Conservation (phyloP, 2,113 vertebrate genomes). For the Nestor notabilis region DNA sequence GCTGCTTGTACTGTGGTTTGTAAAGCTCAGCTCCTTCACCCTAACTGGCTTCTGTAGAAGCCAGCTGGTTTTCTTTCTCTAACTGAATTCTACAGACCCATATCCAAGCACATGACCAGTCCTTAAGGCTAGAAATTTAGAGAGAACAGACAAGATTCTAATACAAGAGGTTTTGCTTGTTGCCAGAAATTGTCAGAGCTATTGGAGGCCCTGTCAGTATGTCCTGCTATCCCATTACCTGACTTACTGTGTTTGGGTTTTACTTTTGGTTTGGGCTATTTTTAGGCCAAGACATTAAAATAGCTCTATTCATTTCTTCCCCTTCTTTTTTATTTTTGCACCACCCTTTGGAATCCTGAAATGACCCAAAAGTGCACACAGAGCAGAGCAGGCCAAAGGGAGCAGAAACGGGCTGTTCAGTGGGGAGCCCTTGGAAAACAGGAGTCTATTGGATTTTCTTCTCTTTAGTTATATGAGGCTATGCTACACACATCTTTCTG, state of each 20-base stretch:
- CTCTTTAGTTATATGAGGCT: not conserved
- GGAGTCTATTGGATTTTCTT: not conserved
- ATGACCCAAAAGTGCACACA: not conserved
- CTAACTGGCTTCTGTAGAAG: not conserved
- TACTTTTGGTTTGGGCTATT: not conserved
- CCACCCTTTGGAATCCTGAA: not conserved
- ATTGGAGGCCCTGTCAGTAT: not conserved
- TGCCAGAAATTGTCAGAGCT: not conserved
- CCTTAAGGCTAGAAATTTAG: not conserved
- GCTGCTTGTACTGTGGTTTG: not conserved
- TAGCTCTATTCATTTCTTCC: not conserved
- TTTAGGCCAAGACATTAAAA: not conserved
- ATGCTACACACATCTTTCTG: not conserved
- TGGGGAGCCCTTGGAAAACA: not conserved
- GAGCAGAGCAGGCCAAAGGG: not conserved
- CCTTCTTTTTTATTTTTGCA: not conserved
- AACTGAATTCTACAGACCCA: not conserved
- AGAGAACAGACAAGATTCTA: not conserved
- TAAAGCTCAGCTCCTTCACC: not conserved
- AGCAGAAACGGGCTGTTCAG: not conserved
- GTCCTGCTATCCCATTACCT: not conserved
- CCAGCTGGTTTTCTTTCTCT: not conserved
- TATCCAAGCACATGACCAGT: not conserved
- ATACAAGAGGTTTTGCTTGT: not conserved
- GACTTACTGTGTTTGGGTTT: not conserved